Conservation (phyloP, 1,140 invertebrate genomes). For the Drosophila athabasca region DNA sequence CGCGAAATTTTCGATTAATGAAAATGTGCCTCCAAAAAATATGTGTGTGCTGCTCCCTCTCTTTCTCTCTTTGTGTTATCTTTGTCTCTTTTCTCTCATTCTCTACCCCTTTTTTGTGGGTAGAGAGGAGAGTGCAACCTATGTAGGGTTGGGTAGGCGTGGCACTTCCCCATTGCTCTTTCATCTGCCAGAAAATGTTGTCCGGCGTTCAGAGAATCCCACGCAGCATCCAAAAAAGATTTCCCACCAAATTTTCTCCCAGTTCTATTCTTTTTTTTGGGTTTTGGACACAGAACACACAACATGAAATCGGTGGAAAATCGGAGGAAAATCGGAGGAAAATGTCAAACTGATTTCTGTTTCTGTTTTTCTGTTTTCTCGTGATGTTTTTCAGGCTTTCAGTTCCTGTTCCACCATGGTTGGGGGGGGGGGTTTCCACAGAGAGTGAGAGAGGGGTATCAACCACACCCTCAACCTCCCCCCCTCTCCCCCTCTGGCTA, state of each 20-base stretch:
- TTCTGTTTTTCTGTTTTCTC: neutral
- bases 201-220: constrained; percentile 64
- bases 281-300: too few relatives aligned
- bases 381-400: neutral
- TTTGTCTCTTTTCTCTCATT: neutral
- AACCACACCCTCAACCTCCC: too few relatives aligned
- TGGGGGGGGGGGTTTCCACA: too few relatives aligned
- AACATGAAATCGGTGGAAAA: too few relatives aligned
- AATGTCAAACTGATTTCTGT: too few relatives aligned
- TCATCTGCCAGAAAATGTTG: constrained; percentile 58
- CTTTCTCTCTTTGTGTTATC: neutral
- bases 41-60: neutral
- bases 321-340: too few relatives aligned
- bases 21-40: constrained; percentile 44
- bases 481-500: too few relatives aligned
- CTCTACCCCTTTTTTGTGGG: neutral
- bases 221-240: constrained; percentile 41
- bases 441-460: too few relatives aligned
- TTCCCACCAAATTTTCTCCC: constrained; percentile 16
- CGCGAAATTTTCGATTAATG: constrained; percentile 78
- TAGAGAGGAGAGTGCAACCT: neutral
- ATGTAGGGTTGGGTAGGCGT: constrained; percentile 15
- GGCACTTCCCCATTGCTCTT: constrained; percentile 62
- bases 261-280: neutral
- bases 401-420: neutral